Percentiles rank a stretch among this genome's conserved stretches.
Evolutionary conservation across 2,888 invertebrate genomes (phyloP).

Genomic region (Endomychus coccineus): DNA sequence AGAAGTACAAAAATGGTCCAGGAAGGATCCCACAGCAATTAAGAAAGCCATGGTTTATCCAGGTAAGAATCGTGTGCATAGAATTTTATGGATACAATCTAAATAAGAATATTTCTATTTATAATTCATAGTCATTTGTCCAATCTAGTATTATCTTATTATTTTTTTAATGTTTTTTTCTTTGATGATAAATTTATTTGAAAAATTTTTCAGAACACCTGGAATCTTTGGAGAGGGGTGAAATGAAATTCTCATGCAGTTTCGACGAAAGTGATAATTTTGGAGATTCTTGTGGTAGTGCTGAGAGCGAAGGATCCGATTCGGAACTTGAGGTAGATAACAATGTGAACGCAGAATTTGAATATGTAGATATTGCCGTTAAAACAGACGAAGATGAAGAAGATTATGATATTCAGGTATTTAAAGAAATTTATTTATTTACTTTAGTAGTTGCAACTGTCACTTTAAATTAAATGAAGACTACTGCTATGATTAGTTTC

Average conservation of each 20-base stretch:
- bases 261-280: slow-evolving; percentile 41
- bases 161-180: no score
- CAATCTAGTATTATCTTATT: no score
- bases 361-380: slow-evolving; percentile 48
- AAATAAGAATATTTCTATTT: no score
- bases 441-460: no score
- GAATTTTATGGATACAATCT: no score
- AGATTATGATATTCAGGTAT: slow-evolving; percentile 38
- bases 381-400: slow-evolving; percentile 47
- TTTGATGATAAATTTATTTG: no score
- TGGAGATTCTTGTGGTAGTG: slow-evolving; percentile 54
- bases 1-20: slow-evolving; percentile 95
- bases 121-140: no score
- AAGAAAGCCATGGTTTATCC: slow-evolving; percentile 92
- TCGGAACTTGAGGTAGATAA: slow-evolving; percentile 46
- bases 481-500: no score
- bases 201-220: slow-evolving; percentile 66
- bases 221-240: slow-evolving; percentile 77
- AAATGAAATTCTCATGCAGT: slow-evolving; percentile 71
- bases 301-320: slow-evolving; percentile 61
- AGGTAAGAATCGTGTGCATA: slow-evolving; percentile 46
- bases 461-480: no score
- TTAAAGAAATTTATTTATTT: no score
- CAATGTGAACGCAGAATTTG: slow-evolving; percentile 35
- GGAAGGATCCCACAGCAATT: slow-evolving; percentile 89